Conservation (phyloP, 1,140 invertebrate species). For the Yoshiicerus persimilis region DNA sequence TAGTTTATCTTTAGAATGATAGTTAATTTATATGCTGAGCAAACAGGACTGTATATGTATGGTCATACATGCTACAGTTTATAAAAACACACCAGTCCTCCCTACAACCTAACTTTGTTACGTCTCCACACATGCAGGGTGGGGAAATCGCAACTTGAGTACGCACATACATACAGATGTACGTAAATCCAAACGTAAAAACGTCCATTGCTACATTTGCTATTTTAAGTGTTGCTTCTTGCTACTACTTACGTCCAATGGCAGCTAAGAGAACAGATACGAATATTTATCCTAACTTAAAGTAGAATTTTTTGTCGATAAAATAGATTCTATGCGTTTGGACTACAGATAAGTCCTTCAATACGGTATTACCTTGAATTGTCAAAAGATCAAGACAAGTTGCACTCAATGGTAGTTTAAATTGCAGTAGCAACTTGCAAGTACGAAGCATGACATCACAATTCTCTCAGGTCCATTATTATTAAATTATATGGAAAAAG, state of each 20-base stretch:
- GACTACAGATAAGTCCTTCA: neutral
- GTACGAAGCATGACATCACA: neutral
- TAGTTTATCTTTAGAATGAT: neutral
- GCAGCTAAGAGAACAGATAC: neutral
- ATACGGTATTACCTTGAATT: neutral
- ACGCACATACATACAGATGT: too few species aligned
- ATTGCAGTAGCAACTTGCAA: neutral
- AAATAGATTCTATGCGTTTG: neutral
- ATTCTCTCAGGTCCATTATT: neutral
- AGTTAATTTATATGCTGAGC: too few species aligned
- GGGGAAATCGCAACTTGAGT: too few species aligned
- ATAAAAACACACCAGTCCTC: too few species aligned
- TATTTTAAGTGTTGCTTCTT: neutral
- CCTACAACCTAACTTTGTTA: too few species aligned
- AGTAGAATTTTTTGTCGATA: neutral
- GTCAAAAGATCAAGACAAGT: constrained; percentile 16
- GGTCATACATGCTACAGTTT: too few species aligned
- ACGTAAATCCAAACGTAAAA: too few species aligned
- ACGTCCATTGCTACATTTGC: too few species aligned
- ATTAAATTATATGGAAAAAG: neutral
- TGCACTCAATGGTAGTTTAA: neutral
- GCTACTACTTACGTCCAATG: neutral
- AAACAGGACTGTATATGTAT: too few species aligned
- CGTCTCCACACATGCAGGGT: too few species aligned
- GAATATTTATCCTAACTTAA: neutral